These are phyloP conservation scores for Notodonta ziczac DNA, from an alignment of 2,888 invertebrate species.

Conservation along the genomic window DNA sequence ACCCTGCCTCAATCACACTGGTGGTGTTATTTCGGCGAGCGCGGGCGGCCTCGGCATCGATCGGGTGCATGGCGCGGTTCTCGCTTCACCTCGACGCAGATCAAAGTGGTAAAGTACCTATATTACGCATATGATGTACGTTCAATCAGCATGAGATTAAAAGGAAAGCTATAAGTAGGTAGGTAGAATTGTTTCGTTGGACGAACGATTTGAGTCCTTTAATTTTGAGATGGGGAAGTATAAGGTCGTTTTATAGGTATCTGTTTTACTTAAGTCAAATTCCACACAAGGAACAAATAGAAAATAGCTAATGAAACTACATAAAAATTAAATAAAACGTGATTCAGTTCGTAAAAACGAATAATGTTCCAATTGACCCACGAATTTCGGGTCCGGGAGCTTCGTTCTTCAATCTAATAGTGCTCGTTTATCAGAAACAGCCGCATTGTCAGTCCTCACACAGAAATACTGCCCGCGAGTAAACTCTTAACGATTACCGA, in stretches of 20 bases:
- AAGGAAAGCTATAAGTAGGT: too few relatives aligned
- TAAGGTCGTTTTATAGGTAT: too few relatives aligned
- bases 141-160: too few relatives aligned
- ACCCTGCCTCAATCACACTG: slow-evolving; percentile 28
- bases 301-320: too few relatives aligned
- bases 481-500: slow-evolving; percentile 25
- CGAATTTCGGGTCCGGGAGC: neutral
- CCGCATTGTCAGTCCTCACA: slow-evolving; percentile 12
- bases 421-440: slow-evolving; percentile 5
- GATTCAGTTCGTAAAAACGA: slow-evolving; percentile 1
- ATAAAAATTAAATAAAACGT: neutral
- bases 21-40: slow-evolving; percentile 24
- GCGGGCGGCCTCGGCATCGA: slow-evolving; percentile 36
- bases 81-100: slow-evolving; percentile 6
- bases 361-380: neutral
- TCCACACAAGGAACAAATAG: neutral
- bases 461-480: slow-evolving; percentile 20
- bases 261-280: too few relatives aligned
- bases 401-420: neutral
- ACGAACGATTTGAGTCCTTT: too few relatives aligned
- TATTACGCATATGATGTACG: too few relatives aligned
- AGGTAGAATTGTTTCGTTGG: too few relatives aligned
- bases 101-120: neutral
- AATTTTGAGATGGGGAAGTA: too few relatives aligned
- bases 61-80: slow-evolving; percentile 23